Conservation (phyloP, 2,113 vertebrate species). For the Antidorcas marsupialis region DNA sequence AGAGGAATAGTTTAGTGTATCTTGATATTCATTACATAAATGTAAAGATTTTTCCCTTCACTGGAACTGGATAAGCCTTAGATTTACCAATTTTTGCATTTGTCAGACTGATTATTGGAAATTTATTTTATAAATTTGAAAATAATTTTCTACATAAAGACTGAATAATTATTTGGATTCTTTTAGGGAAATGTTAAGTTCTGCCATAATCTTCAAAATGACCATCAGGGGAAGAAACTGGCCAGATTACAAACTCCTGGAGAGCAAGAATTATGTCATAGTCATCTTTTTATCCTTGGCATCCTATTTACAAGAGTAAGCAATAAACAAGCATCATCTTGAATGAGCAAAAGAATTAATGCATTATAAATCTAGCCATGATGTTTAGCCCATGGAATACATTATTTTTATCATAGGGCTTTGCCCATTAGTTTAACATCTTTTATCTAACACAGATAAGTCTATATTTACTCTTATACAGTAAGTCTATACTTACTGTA, state of each 20-base stretch:
- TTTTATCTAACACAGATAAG: background rate
- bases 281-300: background rate
- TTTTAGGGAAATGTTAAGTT: background rate
- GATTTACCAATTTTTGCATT: background rate
- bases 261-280: background rate
- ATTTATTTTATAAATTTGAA: background rate
- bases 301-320: background rate
- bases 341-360: background rate
- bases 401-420: background rate
- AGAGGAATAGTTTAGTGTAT: background rate
- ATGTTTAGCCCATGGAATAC: background rate
- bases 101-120: background rate
- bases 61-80: background rate
- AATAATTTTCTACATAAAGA: background rate
- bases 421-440: background rate
- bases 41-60: background rate
- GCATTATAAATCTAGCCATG: background rate
- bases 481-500: background rate
- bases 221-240: background rate
- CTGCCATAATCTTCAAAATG: background rate
- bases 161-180: background rate
- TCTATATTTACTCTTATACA: background rate
- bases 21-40: conserved; percentile 11
- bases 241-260: background rate
- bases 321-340: background rate